Evolutionary conservation across 30 jellyfish, hydroid and myxozoan genomes (phyloP), one percentile per base, ranked within the genome.

Genomic region (Aurelia sp.): DNA sequence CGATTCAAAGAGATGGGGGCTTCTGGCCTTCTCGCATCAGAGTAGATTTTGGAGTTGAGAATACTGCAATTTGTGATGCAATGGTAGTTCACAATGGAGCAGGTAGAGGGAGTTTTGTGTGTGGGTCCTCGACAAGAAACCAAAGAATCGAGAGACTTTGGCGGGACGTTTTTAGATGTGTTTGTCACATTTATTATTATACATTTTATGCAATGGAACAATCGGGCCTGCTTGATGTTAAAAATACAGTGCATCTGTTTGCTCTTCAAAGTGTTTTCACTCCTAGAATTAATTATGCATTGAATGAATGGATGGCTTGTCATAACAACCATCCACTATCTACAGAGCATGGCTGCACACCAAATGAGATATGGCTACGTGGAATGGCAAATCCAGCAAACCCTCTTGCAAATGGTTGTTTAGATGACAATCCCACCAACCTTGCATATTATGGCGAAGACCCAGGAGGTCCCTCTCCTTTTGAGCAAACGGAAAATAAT

Each of bases 151-250:
- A 78, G 67, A 30, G 81, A 58, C 82, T 78, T n/a, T 80, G 91
- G 91, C 9, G 91, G 11, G 91, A 80, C 63, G 91, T 80, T 0
- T 80, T n/a, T 66, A 64, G 91, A 63, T 80, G 91, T 47, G 91
- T 80, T 63, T 35, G 67, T 20, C 84, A 80, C 38, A 40, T 63
- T 62, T 80, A n/a, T 61, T 80, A 80, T 40, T 63, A 80, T 20
- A 19, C 44, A 17, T 80, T 80, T 55, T 63, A 63, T 63, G 72
- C 48, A 15, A 33, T 80, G 85, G 91, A 80, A 51, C 73, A 40
- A 47, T 63, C 72, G 3, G 76, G 76, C 21, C 59, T 63, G 40
- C 66, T 80, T 15, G 83, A 80, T 44, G 72, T 63, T 24, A 74
- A 63, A 50, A 63, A 66, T 63, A 3, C 48, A 2, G 47, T 80